Base-by-base conservation (phyloP, 2,888 invertebrate genomes). In the Ochropleura leucogaster region DNA sequence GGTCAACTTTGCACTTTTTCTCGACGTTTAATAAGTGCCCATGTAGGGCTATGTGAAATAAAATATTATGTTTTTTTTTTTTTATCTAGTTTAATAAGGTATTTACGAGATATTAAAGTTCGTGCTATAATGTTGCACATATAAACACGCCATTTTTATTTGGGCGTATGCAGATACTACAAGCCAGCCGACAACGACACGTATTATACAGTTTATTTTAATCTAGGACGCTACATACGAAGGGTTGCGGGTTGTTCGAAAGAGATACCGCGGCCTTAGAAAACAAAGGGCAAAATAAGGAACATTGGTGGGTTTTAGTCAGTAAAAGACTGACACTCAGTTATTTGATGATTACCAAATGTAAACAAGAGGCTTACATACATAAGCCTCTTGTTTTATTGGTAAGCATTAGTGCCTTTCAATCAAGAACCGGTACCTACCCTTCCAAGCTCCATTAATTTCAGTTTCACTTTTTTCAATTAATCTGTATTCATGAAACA, bases 391-490 rank as follows among this genome's bases (percentile, higher is more conserved):
- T 55, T 53, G 9, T 57, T 57, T n/a, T 1, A 44, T 44, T 6
- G 9, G 44, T 42, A 10, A n/a, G 4, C 8, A n/a, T 18, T 79
- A 70, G 18, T 64, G 30, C 30, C 30, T 60, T 44, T 12, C 59
- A 3, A 30, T 65, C 14, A 68, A 59, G 53, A 40, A 30, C 74
- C 16, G 42, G 10, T 66, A 66, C 64, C 0, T 67, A 90, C 96
- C 95, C 92, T 95, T 96, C 96, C 96, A 96, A 20, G 89, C 92
- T 69, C 88, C 90, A 77, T 92, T 95, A 10, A 96, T 89, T 85
- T 95, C 92, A 9, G 82, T 76, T 79, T 95, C 95, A 73, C 85
- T 88, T 80, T 90, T 90, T 84, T 96, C 96, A 64, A 96, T 91
- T 20, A 96, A 85, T 77, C 93, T 91, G 70, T 89, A 93, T 78